Percentiles rank a stretch among this genome's conserved stretches.
These are phyloP conservation scores for Parochlus steinenii DNA, from an alignment of 2,888 invertebrate species.

Conservation along the genomic window DNA sequence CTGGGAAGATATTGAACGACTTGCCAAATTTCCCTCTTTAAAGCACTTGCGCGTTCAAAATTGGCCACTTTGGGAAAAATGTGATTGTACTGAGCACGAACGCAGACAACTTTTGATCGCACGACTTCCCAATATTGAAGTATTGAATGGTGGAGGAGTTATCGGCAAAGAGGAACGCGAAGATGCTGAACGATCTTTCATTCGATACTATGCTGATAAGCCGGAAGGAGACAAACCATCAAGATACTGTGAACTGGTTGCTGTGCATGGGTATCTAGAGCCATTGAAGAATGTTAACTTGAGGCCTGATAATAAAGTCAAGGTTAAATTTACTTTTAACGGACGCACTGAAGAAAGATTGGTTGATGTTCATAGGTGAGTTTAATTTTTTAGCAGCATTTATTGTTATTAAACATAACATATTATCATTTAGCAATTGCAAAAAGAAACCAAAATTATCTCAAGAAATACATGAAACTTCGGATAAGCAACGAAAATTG, in stretches of 20 bases:
- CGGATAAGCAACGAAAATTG: neutral
- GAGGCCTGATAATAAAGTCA: constrained; percentile 70
- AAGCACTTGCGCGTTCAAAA: constrained; percentile 64
- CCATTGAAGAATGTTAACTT: constrained; percentile 79
- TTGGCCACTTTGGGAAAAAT: constrained; percentile 56
- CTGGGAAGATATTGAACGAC: constrained; percentile 80
- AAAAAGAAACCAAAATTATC: neutral
- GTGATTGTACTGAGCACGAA: constrained; percentile 79
- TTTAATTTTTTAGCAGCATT: constrained; percentile 1
- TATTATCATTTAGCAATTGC: neutral
- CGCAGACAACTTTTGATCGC: constrained; percentile 75
- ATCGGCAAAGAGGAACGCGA: constrained; percentile 75
- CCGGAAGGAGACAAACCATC: constrained; percentile 67
- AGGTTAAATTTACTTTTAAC: constrained; percentile 69
- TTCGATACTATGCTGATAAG: constrained; percentile 79
- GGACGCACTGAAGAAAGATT: constrained; percentile 54
- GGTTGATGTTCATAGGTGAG: constrained; percentile 52
- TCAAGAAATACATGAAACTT: neutral
- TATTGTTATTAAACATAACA: neutral
- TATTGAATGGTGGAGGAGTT: constrained; percentile 76
- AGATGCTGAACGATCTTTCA: constrained; percentile 84
- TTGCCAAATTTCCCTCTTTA: constrained; percentile 67
- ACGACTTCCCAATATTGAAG: constrained; percentile 66
- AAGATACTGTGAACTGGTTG: constrained; percentile 58
- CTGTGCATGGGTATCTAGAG: constrained; percentile 76